Conservation (phyloP, 2,888 invertebrate genomes). For the Margaritifera margaritifera region DNA sequence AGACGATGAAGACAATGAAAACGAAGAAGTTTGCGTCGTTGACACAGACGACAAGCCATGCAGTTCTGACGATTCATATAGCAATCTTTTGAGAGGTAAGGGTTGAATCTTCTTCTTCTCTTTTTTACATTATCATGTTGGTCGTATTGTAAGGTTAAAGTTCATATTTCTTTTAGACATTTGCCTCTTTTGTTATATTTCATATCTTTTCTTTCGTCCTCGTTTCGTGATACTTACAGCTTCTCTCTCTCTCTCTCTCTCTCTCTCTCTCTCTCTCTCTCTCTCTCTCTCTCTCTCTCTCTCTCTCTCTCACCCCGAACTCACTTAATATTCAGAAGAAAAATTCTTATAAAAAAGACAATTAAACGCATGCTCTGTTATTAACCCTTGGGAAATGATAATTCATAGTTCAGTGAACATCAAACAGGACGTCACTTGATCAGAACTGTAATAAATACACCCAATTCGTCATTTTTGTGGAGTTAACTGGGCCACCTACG, state of each 20-base stretch:
- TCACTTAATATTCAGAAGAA: not conserved
- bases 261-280: not conserved
- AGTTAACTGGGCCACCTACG: too few species aligned
- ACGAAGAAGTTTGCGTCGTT: constrained; percentile 60
- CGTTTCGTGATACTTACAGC: too few species aligned
- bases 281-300: constrained; percentile 10
- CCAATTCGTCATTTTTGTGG: too few species aligned
- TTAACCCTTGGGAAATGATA: too few species aligned
- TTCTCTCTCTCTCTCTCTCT: too few species aligned
- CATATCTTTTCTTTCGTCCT: too few species aligned
- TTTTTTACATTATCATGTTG: constrained; percentile 1
- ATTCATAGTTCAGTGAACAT: too few species aligned
- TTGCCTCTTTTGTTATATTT: not conserved
- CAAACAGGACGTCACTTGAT: too few species aligned
- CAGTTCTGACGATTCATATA: constrained; percentile 37
- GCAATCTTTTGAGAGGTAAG: constrained; percentile 37
- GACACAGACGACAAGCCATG: constrained; percentile 53
- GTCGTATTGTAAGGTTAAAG: not conserved
- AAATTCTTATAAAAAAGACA: too few species aligned
- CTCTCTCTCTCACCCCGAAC: constrained; percentile 3
- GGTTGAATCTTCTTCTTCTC: not conserved
- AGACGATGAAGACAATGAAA: constrained; percentile 52
- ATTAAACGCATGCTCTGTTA: too few species aligned
- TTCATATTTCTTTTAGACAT: too few species aligned
- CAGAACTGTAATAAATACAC: too few species aligned